Conservation (phyloP, 2,113 vertebrate genomes). For the Cavia aperea region DNA sequence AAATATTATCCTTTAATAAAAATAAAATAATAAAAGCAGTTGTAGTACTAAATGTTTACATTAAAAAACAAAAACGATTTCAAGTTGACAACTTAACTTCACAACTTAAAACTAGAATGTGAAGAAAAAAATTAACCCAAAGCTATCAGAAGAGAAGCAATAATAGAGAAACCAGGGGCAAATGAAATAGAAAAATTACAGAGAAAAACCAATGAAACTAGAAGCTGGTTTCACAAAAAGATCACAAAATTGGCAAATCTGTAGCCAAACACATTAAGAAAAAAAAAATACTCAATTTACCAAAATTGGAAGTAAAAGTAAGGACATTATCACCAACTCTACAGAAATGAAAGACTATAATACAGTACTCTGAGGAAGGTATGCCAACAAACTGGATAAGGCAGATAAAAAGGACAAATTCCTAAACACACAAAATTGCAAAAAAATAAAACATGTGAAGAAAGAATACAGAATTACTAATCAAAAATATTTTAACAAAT, state of each 20-base stretch:
- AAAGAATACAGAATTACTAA: not conserved
- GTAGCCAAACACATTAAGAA: not conserved
- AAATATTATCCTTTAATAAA: not conserved
- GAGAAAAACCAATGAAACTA: not conserved
- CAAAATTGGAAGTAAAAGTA: not conserved
- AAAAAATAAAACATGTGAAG: not conserved
- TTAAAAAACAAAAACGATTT: not conserved
- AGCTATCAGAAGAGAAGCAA: not conserved
- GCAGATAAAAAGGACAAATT: not conserved
- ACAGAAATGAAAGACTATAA: not conserved
- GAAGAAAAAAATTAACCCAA: not conserved
- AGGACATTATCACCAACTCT: not conserved
- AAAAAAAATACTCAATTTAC: not conserved
- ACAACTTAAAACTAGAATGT: not conserved
- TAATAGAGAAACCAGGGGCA: not conserved
- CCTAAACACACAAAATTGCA: not conserved
- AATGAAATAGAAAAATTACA: not conserved
- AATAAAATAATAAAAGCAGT: not conserved
- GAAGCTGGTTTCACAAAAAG: not conserved
- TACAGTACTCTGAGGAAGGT: not conserved
- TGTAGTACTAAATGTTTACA: not conserved
- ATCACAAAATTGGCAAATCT: not conserved
- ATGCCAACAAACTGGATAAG: not conserved
- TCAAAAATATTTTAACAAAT: not conserved
- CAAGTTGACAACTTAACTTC: not conserved